Evolutionary conservation across 1,140 invertebrate genomes (phyloP), one percentile per base, ranked within the genome.

Genomic region (Manduca sexta): DNA sequence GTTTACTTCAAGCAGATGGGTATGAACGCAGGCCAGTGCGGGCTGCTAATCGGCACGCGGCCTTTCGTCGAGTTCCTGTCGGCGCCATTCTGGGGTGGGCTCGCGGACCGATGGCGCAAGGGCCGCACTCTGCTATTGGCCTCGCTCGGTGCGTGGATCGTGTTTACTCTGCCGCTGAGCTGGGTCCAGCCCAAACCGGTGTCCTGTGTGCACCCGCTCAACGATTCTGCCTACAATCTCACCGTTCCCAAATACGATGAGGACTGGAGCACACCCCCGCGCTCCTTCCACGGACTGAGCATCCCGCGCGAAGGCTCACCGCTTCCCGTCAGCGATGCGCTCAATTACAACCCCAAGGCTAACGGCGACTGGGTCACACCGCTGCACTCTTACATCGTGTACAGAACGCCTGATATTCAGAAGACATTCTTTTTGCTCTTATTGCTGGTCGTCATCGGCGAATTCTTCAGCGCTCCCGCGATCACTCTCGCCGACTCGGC

Each of bases 1-100:
- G 95, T 99, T 14, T 99, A 99, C 84, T 99, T 99, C 88, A 99
- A 96, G 81, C 97, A 98, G 86, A 93, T 99, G 91, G 98, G 97
- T 5, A 98, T 99, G 96, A 98, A 98, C 84, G 93, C 97, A 0
- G 93, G 92, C 3, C 97, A 99, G 77, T 96, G 95, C 65, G 97
- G 98, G 11, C 89, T 98, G 17, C 90, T 97, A 0, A 94, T 97
- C 52, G 97, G 97, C 14, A 91, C 94, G 46, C 90, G 98, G 55
- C 98, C 98, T 0, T 97, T 99, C 66, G 94, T 99, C 3, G 98
- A 99, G 82, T 99, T 99, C 76, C 86, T 98, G n/a, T 95, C 96
- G 33, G 96, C 96, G 0, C 98, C 98, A 0, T 98, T 99, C 76
- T 99, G 98, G 98, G 96, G 96, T 3, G 94, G 93, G 30, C 88